Evolutionary conservation across 2,113 vertebrate species (phyloP), one percentile per base, ranked within the genome.

Genomic region (Varanus salvator): DNA sequence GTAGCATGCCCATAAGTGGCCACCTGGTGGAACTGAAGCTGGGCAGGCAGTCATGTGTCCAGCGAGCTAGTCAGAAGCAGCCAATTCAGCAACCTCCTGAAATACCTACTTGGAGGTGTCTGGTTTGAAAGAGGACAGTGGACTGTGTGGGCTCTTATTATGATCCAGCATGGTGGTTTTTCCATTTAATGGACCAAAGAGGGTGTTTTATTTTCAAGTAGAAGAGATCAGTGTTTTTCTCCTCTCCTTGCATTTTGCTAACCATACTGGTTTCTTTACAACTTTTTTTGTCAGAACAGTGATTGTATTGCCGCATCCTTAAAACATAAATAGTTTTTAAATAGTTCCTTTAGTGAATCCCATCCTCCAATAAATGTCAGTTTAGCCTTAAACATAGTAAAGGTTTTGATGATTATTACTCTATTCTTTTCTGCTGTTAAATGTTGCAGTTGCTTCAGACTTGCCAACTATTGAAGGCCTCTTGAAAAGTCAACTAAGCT

Each of bases 221-320:
- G 48, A 84, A 27, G 81, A 84, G 8, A 84, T 84, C 31, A 84
- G 68, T 84, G 50, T 52, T 85, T 44, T 71, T 85, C 57, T 19
- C 50, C 74, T 29, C 50, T 85, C n/a, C 69, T 85, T 31, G 25
- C 74, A 72, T 74, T 85, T 71, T 64, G 60, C 60, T 19, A 64
- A 19, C 17, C 17, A 64, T 19, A 19, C 15, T 25, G 17, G 21
- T 21, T 21, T 52, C 31, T 50, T 66, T 72, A 52, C 84, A 50
- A 52, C 48, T 71, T 72, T 54, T 74, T 85, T 27, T 71, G 71
- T 74, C 84, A 75, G 71, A 34, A 86, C n/a, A 38, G 72, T 60
- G 19, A 54, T 34, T 31, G n/a, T 21, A 34, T 17, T 86, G 69
- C 31, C 27, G 4, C 15, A 6, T 25, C 54, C 27, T 80, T 57